Conservation (phyloP, 2,797 vertebrate genomes). For the Mormyrus hasselquistii region DNA sequence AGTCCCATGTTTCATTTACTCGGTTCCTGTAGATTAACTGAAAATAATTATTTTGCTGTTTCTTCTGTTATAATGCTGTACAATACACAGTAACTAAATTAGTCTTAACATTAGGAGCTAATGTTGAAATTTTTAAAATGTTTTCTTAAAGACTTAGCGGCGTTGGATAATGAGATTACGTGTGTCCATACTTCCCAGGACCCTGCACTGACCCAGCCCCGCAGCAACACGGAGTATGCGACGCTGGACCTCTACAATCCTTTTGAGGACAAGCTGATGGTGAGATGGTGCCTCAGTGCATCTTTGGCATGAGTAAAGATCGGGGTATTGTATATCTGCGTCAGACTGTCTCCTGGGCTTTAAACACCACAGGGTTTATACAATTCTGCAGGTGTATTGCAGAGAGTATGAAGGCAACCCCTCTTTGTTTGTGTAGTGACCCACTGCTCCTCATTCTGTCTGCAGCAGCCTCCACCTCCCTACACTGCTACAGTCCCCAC, state of each 20-base stretch:
- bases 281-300: slow-evolving; percentile 38
- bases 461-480: slow-evolving; percentile 53
- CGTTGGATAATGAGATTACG: neutral
- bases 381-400: neutral
- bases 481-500: slow-evolving; percentile 58
- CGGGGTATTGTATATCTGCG: neutral
- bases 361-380: neutral
- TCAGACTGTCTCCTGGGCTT: neutral
- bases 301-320: neutral
- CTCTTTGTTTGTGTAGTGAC: neutral
- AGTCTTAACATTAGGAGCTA: neutral
- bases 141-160: neutral
- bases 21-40: neutral
- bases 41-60: neutral
- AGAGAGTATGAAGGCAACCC: neutral
- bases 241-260: slow-evolving; percentile 90
- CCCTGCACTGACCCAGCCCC: slow-evolving; percentile 76
- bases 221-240: slow-evolving; percentile 70
- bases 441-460: neutral
- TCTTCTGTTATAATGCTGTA: neutral
- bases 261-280: slow-evolving; percentile 72
- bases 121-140: neutral
- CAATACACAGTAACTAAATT: neutral
- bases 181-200: slow-evolving; percentile 57
- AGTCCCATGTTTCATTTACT: neutral